phyloP scores from a whole-genome alignment of 2,113 vertebrate species.

The Colius striatus region DNA sequence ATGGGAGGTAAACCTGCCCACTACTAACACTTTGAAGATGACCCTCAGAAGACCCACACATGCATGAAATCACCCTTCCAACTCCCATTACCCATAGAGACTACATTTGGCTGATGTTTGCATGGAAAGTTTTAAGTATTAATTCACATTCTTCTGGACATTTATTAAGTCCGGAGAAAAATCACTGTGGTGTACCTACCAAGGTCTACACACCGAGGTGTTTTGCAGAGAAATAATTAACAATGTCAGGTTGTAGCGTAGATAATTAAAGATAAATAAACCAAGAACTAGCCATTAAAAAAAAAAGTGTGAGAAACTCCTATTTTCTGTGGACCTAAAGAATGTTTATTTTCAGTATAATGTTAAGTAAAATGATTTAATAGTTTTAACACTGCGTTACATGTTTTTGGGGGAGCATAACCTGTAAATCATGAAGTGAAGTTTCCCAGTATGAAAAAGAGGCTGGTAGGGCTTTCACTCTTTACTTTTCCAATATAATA shows the following conservation, averaged over 20 bases:
- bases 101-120: background rate
- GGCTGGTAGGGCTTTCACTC: background rate
- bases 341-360: background rate
- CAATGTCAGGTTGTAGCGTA: background rate
- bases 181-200: background rate
- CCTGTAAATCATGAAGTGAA: background rate
- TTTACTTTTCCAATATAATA: background rate
- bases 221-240: conserved; percentile 38
- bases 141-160: background rate
- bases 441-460: background rate
- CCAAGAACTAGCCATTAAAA: background rate
- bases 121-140: background rate
- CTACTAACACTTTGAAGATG: background rate
- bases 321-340: background rate
- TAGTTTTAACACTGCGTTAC: background rate
- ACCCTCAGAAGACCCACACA: background rate
- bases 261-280: conserved; percentile 43
- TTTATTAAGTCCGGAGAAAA: background rate
- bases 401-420: background rate
- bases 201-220: background rate
- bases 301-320: background rate
- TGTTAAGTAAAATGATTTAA: background rate
- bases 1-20: background rate
- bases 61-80: background rate
- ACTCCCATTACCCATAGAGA: background rate